Evolutionary conservation across 2,113 vertebrate species (phyloP).

Genomic region (Diadophis punctatus): DNA sequence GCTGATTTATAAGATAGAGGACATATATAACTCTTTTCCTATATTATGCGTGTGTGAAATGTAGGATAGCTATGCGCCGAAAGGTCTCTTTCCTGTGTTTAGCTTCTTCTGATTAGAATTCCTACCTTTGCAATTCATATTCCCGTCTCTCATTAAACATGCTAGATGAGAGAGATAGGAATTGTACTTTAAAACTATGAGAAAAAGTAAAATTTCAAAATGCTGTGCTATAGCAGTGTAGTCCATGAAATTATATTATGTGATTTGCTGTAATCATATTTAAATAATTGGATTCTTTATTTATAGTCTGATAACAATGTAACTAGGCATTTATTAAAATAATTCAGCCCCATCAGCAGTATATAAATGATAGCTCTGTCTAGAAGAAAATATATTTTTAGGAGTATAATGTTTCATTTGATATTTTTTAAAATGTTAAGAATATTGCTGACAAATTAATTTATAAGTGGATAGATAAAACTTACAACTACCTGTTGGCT

Average conservation of each 20-base stretch:
- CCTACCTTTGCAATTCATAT: not conserved
- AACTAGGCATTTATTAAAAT: not conserved
- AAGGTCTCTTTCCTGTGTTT: not conserved
- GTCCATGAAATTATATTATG: constrained; percentile 13
- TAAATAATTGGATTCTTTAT: constrained; percentile 46
- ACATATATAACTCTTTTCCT: not conserved
- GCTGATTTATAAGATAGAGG: not conserved
- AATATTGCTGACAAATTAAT: constrained; percentile 40
- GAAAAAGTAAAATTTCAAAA: not conserved
- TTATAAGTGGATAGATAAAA: constrained; percentile 52
- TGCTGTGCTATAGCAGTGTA: not conserved
- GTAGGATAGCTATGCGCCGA: not conserved
- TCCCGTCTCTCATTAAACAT: not conserved
- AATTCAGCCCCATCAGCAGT: not conserved
- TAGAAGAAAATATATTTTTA: constrained; percentile 54
- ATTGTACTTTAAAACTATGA: not conserved
- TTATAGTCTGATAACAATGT: not conserved
- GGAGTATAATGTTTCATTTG: constrained; percentile 34
- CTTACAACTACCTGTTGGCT: not conserved
- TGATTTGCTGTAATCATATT: constrained; percentile 35
- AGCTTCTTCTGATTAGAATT: not conserved
- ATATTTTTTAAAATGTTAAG: constrained; percentile 54
- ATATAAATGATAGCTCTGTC: constrained; percentile 37
- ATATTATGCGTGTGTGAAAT: not conserved
- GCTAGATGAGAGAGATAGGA: too few relatives aligned